These are phyloP conservation scores for Xanthostigma xanthostigma DNA, from an alignment of 2,888 invertebrate genomes.

Conservation along the genomic window DNA sequence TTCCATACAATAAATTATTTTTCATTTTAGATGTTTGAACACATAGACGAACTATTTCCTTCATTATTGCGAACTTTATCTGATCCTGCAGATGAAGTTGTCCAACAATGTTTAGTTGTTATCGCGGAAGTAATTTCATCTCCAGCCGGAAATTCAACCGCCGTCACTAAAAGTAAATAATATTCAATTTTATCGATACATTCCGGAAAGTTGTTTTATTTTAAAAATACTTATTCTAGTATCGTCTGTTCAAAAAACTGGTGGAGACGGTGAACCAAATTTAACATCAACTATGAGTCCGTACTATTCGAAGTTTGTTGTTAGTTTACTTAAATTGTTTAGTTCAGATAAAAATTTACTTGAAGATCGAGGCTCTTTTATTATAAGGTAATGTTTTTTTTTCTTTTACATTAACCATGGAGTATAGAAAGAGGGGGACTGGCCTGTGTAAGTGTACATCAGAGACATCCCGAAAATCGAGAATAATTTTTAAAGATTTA, in stretches of 20 bases:
- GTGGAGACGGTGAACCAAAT: neutral
- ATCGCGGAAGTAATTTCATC: slow-evolving; percentile 66
- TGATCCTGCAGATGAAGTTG: slow-evolving; percentile 90
- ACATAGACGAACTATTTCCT: slow-evolving; percentile 58
- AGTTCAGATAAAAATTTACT: slow-evolving; percentile 70
- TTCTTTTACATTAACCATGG: too few relatives aligned
- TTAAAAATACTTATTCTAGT: neutral
- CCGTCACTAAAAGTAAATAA: too few relatives aligned
- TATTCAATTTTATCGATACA: too few relatives aligned
- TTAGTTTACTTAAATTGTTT: slow-evolving; percentile 71
- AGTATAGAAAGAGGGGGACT: too few relatives aligned
- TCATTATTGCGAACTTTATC: slow-evolving; percentile 71
- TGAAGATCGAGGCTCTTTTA: slow-evolving; percentile 87
- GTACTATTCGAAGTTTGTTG: slow-evolving; percentile 80
- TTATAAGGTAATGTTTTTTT: slow-evolving; percentile 55
- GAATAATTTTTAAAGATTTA: too few relatives aligned
- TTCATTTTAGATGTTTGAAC: slow-evolving; percentile 46
- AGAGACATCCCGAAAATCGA: too few relatives aligned
- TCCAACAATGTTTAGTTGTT: slow-evolving; percentile 83
- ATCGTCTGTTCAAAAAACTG: neutral
- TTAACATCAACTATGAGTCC: slow-evolving; percentile 15
- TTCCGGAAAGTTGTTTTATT: too few relatives aligned
- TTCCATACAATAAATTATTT: neutral
- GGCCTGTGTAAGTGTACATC: too few relatives aligned
- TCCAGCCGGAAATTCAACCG: slow-evolving; percentile 22